Evolutionary conservation across 2,113 vertebrate species (phyloP).

Genomic region (Mohoua ochrocephala): DNA sequence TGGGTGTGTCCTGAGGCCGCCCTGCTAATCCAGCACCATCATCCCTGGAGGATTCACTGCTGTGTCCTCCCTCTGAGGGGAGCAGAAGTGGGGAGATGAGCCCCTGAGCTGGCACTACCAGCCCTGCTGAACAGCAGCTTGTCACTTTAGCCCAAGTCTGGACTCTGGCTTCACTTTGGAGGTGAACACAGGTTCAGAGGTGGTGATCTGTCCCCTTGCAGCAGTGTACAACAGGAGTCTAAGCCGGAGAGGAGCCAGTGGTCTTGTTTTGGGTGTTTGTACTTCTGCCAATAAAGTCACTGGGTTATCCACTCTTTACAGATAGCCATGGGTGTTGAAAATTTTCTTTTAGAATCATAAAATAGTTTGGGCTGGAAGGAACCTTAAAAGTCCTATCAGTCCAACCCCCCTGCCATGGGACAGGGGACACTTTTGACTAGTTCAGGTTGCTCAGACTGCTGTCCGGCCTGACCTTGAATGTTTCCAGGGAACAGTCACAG

Average conservation of each 20-base stretch:
- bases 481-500: neutral
- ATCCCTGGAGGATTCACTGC: neutral
- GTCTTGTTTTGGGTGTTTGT: neutral
- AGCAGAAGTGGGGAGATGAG: neutral
- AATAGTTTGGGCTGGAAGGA: neutral
- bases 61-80: neutral
- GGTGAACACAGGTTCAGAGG: neutral
- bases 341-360: neutral
- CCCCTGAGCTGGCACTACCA: neutral
- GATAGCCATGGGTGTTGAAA: neutral
- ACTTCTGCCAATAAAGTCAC: neutral
- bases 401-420: fast-evolving
- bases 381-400: neutral
- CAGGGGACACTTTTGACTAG: neutral
- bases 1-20: fast-evolving
- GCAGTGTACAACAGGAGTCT: fast-evolving
- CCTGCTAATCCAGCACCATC: fast-evolving
- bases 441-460: neutral
- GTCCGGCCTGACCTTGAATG: neutral
- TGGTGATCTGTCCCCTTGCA: neutral
- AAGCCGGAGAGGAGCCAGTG: neutral
- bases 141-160: neutral
- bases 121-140: neutral
- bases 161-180: neutral
- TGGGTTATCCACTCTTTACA: neutral